Evolutionary conservation across 92 coral and sea anemone genomes (phyloP).

Genomic region (Actinernus sp.): DNA sequence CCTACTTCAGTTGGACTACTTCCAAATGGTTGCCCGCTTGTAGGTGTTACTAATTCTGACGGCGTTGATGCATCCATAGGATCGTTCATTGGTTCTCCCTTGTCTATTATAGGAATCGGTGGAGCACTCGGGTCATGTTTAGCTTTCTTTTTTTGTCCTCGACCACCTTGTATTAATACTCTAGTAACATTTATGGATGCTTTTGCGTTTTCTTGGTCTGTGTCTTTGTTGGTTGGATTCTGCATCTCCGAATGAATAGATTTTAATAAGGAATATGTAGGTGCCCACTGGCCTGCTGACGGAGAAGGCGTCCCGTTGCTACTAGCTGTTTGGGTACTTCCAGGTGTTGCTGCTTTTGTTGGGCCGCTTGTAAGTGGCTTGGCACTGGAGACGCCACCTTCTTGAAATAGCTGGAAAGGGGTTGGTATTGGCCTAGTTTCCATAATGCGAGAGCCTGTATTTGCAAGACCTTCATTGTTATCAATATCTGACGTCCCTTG

Average conservation of each 20-base stretch:
- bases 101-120: not conserved
- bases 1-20: not conserved
- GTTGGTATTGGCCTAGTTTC: no score
- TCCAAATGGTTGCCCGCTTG: not conserved
- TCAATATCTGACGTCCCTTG: not conserved
- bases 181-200: slow-evolving; percentile 8
- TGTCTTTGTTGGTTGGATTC: not conserved
- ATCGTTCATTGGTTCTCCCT: not conserved
- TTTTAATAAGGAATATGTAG: slow-evolving; percentile 32
- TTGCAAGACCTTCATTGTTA: no score
- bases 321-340: no score
- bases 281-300: no score
- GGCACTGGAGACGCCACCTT: no score
- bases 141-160: no score
- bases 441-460: no score
- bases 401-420: no score
- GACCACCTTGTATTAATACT: slow-evolving; percentile 1
- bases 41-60: not conserved
- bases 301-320: no score
- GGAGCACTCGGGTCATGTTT: not conserved
- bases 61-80: not conserved
- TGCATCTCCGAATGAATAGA: not conserved
- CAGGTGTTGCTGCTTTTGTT: slow-evolving; percentile 9
- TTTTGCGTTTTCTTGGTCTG: slow-evolving; percentile 2
- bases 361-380: no score